Percentiles rank a stretch among this genome's conserved stretches.
Evolutionary conservation across 2,888 invertebrate species (phyloP).

Genomic region (Baronia brevicornis): DNA sequence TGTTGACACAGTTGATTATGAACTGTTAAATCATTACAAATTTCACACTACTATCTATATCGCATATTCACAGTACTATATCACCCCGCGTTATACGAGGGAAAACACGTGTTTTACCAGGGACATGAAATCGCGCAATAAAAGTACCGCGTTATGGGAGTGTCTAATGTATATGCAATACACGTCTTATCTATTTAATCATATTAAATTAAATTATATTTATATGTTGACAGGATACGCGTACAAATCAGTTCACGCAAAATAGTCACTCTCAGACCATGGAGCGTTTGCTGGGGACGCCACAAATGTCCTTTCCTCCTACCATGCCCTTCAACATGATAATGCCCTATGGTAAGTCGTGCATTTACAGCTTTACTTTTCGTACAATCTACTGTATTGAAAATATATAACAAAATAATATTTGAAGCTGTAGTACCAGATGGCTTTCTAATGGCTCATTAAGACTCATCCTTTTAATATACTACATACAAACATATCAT

Average conservation of each 20-base stretch:
- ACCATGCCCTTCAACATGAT: conserved; percentile 67
- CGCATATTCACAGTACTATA: too few species aligned
- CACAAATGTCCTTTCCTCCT: conserved; percentile 56
- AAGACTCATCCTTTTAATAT: too few species aligned
- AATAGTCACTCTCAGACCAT: conserved; percentile 70
- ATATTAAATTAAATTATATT: conserved; percentile 14
- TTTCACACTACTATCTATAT: too few species aligned
- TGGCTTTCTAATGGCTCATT: not conserved
- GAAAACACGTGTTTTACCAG: too few species aligned
- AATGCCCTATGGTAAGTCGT: conserved; percentile 60
- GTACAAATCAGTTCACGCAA: conserved; percentile 66
- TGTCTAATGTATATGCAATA: too few species aligned
- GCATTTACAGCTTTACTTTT: not conserved
- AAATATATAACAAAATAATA: not conserved
- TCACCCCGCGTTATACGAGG: too few species aligned
- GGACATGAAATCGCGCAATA: too few species aligned
- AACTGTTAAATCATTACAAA: too few species aligned
- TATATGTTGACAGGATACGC: conserved; percentile 64
- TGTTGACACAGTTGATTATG: too few species aligned
- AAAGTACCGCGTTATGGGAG: too few species aligned
- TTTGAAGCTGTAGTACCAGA: not conserved
- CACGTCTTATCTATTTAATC: not conserved
- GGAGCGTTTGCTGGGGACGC: conserved; percentile 60
- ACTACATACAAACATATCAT: too few species aligned
- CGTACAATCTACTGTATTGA: not conserved